phyloP scores from a whole-genome alignment of 2,113 vertebrate species.

The Motacilla tschutschensis region DNA sequence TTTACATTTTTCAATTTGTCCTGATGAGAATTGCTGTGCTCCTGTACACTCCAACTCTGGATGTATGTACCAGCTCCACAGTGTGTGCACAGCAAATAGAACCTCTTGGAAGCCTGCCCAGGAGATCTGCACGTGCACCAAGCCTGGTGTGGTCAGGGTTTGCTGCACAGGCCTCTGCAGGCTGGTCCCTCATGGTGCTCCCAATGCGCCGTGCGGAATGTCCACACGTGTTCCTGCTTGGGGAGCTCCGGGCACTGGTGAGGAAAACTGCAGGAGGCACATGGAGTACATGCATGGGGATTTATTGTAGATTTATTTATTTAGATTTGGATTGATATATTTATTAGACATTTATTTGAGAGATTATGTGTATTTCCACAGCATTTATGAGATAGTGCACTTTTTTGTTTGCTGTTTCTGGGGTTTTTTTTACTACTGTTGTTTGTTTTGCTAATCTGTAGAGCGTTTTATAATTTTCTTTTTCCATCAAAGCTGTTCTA shows the following conservation, averaged over 20 bases:
- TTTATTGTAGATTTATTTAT: background rate
- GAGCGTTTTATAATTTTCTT: slow-evolving; percentile 61
- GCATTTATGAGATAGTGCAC: background rate
- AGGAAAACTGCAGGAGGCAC: background rate
- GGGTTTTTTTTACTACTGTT: background rate
- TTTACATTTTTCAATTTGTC: background rate
- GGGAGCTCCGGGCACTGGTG: background rate
- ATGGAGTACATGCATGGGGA: background rate
- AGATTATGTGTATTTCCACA: background rate
- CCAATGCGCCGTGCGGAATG: background rate
- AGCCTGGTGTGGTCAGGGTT: background rate
- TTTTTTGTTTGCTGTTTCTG: background rate
- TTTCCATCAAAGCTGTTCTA: slow-evolving; percentile 58
- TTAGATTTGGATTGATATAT: background rate
- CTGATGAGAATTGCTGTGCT: background rate
- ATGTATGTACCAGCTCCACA: background rate
- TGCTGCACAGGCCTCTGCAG: background rate
- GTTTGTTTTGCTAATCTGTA: slow-evolving; percentile 61
- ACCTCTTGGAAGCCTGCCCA: background rate
- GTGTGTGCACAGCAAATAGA: background rate
- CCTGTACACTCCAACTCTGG: background rate
- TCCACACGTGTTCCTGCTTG: background rate
- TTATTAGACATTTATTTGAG: background rate
- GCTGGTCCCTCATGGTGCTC: background rate
- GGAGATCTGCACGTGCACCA: background rate